Evolutionary conservation across 2,113 vertebrate genomes (phyloP).

Genomic region (Xyliphius kryptos): DNA sequence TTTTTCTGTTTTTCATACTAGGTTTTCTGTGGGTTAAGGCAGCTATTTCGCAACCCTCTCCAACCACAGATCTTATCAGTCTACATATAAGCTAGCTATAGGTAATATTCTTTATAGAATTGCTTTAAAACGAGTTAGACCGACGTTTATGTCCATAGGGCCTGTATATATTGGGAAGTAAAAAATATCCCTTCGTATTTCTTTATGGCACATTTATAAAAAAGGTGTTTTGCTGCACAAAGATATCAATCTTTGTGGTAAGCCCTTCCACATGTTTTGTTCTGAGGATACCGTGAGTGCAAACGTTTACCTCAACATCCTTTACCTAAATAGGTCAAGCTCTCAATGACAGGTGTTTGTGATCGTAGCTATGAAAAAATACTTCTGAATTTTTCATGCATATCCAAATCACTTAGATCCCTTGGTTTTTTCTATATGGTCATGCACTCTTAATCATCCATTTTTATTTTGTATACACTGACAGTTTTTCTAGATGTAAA

Average conservation of each 20-base stretch:
- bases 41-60: constrained; percentile 12
- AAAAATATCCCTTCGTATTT: neutral
- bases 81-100: neutral
- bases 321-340: constrained; percentile 36
- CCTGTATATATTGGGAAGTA: too few relatives aligned
- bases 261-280: constrained; percentile 10
- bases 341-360: constrained; percentile 2
- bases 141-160: too few relatives aligned
- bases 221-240: neutral
- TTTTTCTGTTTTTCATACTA: too few relatives aligned
- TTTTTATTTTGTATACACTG: too few relatives aligned
- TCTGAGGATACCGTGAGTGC: constrained; percentile 19
- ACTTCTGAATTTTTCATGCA: too few relatives aligned
- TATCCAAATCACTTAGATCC: too few relatives aligned
- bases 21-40: constrained; percentile 15
- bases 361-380: neutral
- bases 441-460: too few relatives aligned
- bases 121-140: too few relatives aligned
- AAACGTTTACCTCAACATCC: constrained; percentile 29
- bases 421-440: too few relatives aligned
- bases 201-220: too few relatives aligned
- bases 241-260: constrained; percentile 10
- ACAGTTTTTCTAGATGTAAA: too few relatives aligned
- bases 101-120: neutral
- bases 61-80: constrained; percentile 48